A percentile compares a stretch with the other conserved stretches of the same genome.
Evolutionary conservation across 2,113 vertebrate genomes (phyloP).

Genomic region (Haemorhous mexicanus): DNA sequence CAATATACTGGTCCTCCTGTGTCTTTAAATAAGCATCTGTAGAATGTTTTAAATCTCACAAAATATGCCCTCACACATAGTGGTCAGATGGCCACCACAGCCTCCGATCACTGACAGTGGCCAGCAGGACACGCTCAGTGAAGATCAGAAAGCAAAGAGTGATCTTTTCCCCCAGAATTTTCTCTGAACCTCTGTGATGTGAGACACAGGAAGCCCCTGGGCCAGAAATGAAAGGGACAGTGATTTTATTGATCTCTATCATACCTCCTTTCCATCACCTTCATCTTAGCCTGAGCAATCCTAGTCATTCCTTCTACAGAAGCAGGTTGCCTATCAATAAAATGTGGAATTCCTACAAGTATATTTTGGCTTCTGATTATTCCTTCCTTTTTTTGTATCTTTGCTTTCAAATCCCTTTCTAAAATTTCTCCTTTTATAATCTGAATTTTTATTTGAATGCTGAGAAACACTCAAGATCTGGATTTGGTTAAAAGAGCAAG

Average conservation of each 20-base stretch:
- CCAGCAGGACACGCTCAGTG: background rate
- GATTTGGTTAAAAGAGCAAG: background rate
- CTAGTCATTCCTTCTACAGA: background rate
- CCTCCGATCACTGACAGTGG: fast-evolving
- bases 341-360: background rate
- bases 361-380: background rate
- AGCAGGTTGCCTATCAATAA: background rate
- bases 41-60: background rate
- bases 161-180: background rate
- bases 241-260: background rate
- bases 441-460: background rate
- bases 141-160: background rate
- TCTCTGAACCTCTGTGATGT: background rate
- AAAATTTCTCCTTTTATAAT: background rate
- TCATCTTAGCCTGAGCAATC: background rate
- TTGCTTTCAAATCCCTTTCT: background rate
- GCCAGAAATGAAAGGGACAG: background rate
- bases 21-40: background rate
- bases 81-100: background rate
- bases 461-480: background rate
- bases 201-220: background rate
- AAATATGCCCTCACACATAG: background rate
- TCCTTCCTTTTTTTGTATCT: background rate
- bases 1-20: background rate
- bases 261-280: background rate